Evolutionary conservation across 2,797 vertebrate species (phyloP).

Genomic region (Argya squamiceps): DNA sequence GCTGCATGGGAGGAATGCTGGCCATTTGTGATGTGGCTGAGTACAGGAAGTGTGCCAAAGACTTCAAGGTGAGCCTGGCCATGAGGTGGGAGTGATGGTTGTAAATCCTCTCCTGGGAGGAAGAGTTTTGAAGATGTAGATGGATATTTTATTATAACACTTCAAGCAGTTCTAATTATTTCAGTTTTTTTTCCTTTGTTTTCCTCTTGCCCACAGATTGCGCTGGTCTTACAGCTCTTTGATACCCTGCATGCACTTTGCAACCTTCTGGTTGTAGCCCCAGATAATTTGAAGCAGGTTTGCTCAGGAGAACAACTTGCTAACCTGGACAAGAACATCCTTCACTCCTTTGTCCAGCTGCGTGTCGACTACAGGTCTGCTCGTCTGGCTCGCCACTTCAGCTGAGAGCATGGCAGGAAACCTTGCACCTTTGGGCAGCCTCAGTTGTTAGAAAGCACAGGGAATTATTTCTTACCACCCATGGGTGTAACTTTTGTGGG

Average conservation of each 20-base stretch:
- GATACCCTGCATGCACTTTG: constrained; percentile 98
- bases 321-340: constrained; percentile 96
- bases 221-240: constrained; percentile 95
- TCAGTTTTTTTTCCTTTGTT: not conserved
- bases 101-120: not conserved
- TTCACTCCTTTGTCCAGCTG: constrained; percentile 98
- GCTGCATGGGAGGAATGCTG: constrained; percentile 98
- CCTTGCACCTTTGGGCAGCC: constrained; percentile 13
- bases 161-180: not conserved
- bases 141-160: not conserved
- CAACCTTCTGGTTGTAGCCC: constrained; percentile 97
- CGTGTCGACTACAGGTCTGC: constrained; percentile 94
- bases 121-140: not conserved
- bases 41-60: constrained; percentile 96
- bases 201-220: constrained; percentile 81
- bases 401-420: constrained; percentile 78
- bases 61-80: constrained; percentile 87
- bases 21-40: constrained; percentile 98
- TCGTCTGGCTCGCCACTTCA: constrained; percentile 96
- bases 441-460: constrained; percentile 66
- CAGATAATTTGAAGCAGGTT: constrained; percentile 99
- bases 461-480: constrained; percentile 52
- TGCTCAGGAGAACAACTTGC: constrained; percentile 98
- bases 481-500: constrained; percentile 27
- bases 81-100: not conserved